Conservation (phyloP, 2,888 invertebrate genomes). For the Pseudanteris insignis region DNA sequence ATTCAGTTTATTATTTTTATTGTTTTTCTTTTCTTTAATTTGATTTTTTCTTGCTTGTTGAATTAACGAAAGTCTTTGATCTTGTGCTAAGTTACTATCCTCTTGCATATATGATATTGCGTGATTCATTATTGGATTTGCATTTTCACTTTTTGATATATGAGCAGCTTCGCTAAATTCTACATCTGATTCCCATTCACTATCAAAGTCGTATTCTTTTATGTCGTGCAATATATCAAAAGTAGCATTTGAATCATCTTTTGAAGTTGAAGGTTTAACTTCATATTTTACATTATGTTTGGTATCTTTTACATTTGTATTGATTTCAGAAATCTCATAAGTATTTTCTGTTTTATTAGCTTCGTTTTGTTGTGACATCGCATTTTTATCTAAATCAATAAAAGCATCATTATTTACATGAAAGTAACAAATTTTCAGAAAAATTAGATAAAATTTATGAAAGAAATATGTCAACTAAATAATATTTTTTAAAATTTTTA, state of each 20-base stretch:
- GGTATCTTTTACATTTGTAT: neutral
- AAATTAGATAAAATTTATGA: neutral
- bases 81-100: conserved; percentile 78
- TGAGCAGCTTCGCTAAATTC: conserved; percentile 48
- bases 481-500: neutral
- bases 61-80: conserved; percentile 70
- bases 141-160: conserved; percentile 53
- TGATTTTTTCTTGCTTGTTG: conserved; percentile 55
- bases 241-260: conserved; percentile 2
- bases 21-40: conserved; percentile 9
- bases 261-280: conserved; percentile 28
- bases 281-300: conserved; percentile 16
- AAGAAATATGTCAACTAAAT: neutral
- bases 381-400: conserved; percentile 50
- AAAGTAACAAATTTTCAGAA: too few species aligned
- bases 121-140: conserved; percentile 29
- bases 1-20: conserved; percentile 11
- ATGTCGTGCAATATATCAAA: conserved; percentile 44
- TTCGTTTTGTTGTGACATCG: conserved; percentile 20
- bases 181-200: conserved; percentile 48
- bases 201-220: conserved; percentile 50
- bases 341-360: conserved; percentile 3
- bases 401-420: too few species aligned
- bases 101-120: conserved; percentile 74
- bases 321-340: neutral